Conservation (phyloP, 2,113 vertebrate species). For the Pluvialis apricaria region DNA sequence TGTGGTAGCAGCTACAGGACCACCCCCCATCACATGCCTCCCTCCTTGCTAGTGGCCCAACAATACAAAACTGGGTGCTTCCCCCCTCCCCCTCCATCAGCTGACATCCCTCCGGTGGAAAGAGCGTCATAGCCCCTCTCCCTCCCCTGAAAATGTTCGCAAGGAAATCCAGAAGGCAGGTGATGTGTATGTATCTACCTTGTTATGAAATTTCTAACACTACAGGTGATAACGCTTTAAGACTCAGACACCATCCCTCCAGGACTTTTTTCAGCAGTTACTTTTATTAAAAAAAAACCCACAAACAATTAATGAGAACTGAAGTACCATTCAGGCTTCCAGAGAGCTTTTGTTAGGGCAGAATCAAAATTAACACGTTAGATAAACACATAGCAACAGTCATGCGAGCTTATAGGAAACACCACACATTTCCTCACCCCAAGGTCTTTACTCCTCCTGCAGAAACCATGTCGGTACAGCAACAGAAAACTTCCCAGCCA, state of each 20-base stretch:
- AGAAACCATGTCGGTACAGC: constrained; percentile 16
- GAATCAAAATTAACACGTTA: not conserved
- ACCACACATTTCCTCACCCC: not conserved
- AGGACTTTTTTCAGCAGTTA: not conserved
- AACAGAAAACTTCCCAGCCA: not conserved
- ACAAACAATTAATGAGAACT: not conserved
- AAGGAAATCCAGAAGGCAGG: not conserved
- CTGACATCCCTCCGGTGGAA: not conserved
- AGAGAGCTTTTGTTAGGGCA: not conserved
- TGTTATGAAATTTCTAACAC: not conserved
- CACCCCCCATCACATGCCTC: not conserved
- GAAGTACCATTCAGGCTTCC: not conserved
- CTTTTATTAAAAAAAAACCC: not conserved
- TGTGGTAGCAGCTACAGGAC: not conserved
- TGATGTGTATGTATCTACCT: not conserved
- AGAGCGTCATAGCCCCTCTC: not conserved
- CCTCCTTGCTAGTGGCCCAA: not conserved
- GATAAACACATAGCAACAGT: not conserved
- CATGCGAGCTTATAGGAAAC: not conserved
- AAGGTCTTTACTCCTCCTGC: not conserved
- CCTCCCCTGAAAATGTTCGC: not conserved
- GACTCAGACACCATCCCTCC: not conserved
- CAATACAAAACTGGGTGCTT: not conserved
- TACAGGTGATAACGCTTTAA: not conserved
- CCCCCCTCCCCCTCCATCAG: not conserved